Base-by-base conservation (phyloP, 2,888 invertebrate species). In the Chrysolina haemoptera region DNA sequence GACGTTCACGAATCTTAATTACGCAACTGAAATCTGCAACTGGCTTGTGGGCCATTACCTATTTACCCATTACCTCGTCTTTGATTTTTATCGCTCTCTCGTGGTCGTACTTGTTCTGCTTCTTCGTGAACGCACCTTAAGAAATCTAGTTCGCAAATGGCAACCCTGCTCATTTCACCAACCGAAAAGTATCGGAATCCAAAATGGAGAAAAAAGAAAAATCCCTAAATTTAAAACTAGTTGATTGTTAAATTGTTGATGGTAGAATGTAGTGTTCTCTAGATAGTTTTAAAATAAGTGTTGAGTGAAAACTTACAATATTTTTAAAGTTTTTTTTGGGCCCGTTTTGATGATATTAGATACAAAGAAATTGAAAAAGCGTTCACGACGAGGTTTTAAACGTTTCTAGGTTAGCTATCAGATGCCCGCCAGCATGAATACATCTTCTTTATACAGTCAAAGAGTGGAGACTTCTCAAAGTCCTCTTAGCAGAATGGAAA, bases 401-500 rank as follows among this genome's bases (percentile, higher is more conserved):
- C 16, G 18, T 50, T 67, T 67, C 8, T 53, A 67, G 67, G 67
- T 67, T 67, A 67, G 35, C 14, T 53, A n/a, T 43, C 14, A 20
- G 18, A 12, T 9, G 20, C 50, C 63, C 48, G 59, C 69, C 40
- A 65, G 62, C n/a, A 75, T 75, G 75, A 75, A 75, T 71, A 59
- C 22, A 16, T 16, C 68, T 62, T 55, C 75, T 43, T 40, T 71
- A 1, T 71, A 59, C n/a, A 68, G 27, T 62, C 70, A 63, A 18
- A 55, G 71, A 16, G 50, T 64, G 11, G 74, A 74, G 16, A 41
- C 62, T 11, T 62, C 71, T 5, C 88, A 89, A 82, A 85, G 88
- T 75, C 87, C 89, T 68, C 78, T 88, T 55, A 94, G 94, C 83
- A 91, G 92, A 69, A 89, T 96, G 81, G 95, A 96, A 88, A 89